Percentiles rank a stretch among this genome's conserved stretches.
Conservation (phyloP, 2,888 invertebrate species). For the Gerosis bhagava region DNA sequence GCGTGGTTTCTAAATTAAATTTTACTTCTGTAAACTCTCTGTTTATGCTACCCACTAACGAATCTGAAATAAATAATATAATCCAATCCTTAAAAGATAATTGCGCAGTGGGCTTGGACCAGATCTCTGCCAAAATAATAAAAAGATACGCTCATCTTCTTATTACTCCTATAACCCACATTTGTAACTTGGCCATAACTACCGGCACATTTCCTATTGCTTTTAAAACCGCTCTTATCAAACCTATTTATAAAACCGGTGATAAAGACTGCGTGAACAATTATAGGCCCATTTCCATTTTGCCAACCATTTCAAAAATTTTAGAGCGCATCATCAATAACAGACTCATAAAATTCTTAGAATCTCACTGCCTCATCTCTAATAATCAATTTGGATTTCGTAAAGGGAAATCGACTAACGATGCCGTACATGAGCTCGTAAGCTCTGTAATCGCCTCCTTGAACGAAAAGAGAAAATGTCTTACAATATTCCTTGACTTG, state of each 20-base stretch:
- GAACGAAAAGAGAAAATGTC: conserved; percentile 9
- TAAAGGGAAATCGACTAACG: conserved; percentile 2
- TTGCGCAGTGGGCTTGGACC: conserved; percentile 24
- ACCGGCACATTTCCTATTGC: conserved; percentile 18
- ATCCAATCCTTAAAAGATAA: conserved; percentile 9
- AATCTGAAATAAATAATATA: conserved; percentile 10
- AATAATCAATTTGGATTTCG: conserved; percentile 7
- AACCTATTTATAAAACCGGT: conserved; percentile 24
- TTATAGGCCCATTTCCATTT: conserved; percentile 21
- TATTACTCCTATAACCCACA: conserved; percentile 8
- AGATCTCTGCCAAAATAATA: conserved; percentile 15
- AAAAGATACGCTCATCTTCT: conserved; percentile 17
- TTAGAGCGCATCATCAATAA: conserved; percentile 16
- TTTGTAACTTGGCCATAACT: conserved; percentile 17
- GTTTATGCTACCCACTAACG: conserved; percentile 11
- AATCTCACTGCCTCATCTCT: neutral
- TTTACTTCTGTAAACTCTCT: too few species aligned
- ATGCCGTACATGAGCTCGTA: conserved; percentile 1
- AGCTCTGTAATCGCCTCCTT: neutral
- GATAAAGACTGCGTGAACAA: conserved; percentile 17
- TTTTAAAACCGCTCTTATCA: conserved; percentile 24
- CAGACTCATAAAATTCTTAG: conserved; percentile 2
- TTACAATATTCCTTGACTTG: conserved; percentile 11
- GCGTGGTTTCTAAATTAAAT: too few species aligned
- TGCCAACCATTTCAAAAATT: conserved; percentile 21